phyloP scores from a whole-genome alignment of 2,888 invertebrate genomes.

The Scelioninae gen. 1 region DNA sequence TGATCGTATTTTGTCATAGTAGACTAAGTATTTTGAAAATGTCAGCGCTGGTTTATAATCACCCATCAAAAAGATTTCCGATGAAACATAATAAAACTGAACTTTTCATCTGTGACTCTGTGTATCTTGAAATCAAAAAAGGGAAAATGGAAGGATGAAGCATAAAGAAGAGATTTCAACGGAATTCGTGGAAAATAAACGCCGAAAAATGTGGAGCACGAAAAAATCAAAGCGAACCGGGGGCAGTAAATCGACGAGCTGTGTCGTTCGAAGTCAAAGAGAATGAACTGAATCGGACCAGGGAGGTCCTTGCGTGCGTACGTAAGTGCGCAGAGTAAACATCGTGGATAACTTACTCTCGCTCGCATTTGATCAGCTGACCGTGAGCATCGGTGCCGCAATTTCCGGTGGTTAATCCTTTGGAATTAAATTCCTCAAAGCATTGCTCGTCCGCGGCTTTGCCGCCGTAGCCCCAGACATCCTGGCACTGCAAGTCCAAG shows the following conservation, averaged over 20 bases:
- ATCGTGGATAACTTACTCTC: slow-evolving; percentile 88
- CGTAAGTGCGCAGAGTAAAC: slow-evolving; percentile 23
- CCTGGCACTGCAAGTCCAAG: slow-evolving; percentile 93
- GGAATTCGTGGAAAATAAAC: slow-evolving; percentile 6
- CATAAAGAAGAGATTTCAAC: background rate
- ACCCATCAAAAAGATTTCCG: slow-evolving; percentile 23
- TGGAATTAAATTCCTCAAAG: slow-evolving; percentile 97
- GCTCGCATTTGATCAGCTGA: slow-evolving; percentile 93
- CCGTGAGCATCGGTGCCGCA: slow-evolving; percentile 93
- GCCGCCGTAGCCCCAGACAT: slow-evolving; percentile 96
- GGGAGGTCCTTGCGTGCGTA: slow-evolving; percentile 26
- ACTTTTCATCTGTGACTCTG: slow-evolving; percentile 3
- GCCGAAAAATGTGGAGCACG: slow-evolving; percentile 25
- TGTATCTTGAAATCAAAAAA: background rate
- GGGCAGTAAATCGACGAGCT: background rate
- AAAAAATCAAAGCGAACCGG: slow-evolving; percentile 15
- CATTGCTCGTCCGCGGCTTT: slow-evolving; percentile 93
- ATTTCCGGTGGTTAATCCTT: slow-evolving; percentile 97
- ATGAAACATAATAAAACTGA: slow-evolving; percentile 32
- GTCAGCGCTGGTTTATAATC: slow-evolving; percentile 12
- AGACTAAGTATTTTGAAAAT: slow-evolving; percentile 15
- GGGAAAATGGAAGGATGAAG: background rate
- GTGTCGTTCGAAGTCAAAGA: slow-evolving; percentile 35
- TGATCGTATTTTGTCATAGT: background rate
- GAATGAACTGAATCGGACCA: slow-evolving; percentile 22